Evolutionary conservation across 2,113 vertebrate genomes (phyloP).

Genomic region (Spheniscus mendiculus): DNA sequence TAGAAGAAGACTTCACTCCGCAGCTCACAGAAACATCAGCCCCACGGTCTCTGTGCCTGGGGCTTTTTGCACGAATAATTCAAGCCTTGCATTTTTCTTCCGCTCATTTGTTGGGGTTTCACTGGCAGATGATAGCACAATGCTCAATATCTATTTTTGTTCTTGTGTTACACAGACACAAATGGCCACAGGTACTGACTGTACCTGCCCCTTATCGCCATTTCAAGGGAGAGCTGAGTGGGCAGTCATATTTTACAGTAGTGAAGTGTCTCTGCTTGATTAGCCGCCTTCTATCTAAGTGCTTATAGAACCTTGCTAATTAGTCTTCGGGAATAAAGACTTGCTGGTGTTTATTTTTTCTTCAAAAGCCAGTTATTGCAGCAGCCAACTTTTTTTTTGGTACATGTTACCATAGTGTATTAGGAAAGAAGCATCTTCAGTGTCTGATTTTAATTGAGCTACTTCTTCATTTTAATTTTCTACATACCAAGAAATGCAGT

Average conservation of each 20-base stretch:
- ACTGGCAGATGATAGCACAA: not conserved
- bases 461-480: conserved; percentile 28
- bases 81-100: not conserved
- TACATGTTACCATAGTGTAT: not conserved
- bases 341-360: not conserved
- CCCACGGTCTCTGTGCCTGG: not conserved
- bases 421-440: not conserved
- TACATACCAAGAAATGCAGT: not conserved
- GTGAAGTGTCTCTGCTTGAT: not conserved
- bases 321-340: conserved; percentile 14
- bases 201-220: not conserved
- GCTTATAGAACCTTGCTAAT: not conserved
- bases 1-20: not conserved
- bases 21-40: not conserved
- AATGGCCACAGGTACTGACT: not conserved
- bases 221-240: not conserved
- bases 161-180: not conserved
- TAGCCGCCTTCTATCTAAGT: not conserved
- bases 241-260: not conserved
- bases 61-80: not conserved
- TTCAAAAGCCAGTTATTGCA: not conserved
- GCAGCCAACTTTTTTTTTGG: not conserved
- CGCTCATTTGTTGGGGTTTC: not conserved
- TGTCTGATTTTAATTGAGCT: conserved; percentile 42
- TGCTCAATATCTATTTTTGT: not conserved